Conservation (phyloP, 2,888 invertebrate species). For the Pheosia gnoma region DNA sequence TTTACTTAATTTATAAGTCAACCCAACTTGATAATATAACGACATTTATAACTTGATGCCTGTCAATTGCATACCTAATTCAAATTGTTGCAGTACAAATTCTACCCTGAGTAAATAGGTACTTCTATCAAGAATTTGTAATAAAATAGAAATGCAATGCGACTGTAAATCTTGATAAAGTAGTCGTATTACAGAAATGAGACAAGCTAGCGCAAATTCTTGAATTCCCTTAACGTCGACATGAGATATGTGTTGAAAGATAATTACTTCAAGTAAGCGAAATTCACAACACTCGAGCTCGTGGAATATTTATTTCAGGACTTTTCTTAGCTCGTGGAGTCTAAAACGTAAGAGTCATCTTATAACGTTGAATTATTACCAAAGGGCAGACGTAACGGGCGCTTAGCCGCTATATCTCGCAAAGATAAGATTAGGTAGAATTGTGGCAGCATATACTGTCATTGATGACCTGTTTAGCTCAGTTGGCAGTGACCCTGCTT, state of each 20-base stretch:
- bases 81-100: background rate
- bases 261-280: constrained; percentile 22
- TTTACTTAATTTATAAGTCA: too few relatives aligned
- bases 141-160: constrained; percentile 19
- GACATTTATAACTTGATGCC: background rate
- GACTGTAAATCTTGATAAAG: constrained; percentile 1
- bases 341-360: constrained; percentile 32
- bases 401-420: constrained; percentile 51
- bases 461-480: constrained; percentile 35
- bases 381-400: constrained; percentile 51
- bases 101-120: background rate
- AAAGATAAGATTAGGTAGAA: constrained; percentile 63
- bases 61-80: background rate
- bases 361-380: constrained; percentile 42
- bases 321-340: constrained; percentile 19
- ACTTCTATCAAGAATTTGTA: constrained; percentile 19
- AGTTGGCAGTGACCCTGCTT: too few relatives aligned
- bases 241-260: background rate
- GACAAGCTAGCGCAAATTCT: background rate
- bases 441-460: constrained; percentile 55
- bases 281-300: constrained; percentile 39
- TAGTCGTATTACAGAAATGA: background rate
- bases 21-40: too few relatives aligned
- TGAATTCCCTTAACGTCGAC: background rate
- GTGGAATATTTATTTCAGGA: constrained; percentile 39